These are phyloP conservation scores for Zosterops lateralis DNA, from an alignment of 2,113 vertebrate genomes.

Conservation along the genomic window DNA sequence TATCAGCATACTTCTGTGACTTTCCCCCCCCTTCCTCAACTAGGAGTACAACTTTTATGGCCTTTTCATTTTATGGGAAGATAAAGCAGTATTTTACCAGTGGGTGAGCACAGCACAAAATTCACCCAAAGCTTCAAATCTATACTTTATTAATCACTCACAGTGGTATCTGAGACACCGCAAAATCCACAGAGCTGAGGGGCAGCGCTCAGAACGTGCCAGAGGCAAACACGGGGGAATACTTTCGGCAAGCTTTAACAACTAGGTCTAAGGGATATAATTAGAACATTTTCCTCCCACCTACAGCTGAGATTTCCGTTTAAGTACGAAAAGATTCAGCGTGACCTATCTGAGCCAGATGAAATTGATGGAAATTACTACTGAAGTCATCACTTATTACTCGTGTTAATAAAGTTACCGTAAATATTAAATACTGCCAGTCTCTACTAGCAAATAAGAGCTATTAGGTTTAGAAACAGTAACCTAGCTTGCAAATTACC, in stretches of 20 bases:
- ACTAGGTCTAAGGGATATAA: not conserved
- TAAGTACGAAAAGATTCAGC: not conserved
- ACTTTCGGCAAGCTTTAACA: not conserved
- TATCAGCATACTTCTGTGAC: not conserved
- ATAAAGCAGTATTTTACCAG: not conserved
- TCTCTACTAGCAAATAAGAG: not conserved
- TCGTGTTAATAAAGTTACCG: fast-evolving
- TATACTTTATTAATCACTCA: not conserved
- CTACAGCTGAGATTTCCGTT: not conserved
- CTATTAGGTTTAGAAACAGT: not conserved
- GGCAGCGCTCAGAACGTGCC: not conserved
- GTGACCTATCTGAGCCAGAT: not conserved
- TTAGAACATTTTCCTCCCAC: conserved; percentile 17
- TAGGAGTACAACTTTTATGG: not conserved
- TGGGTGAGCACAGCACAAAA: fast-evolving
- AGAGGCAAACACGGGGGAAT: not conserved
- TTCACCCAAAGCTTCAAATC: not conserved
- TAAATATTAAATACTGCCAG: not conserved
- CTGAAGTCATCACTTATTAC: fast-evolving
- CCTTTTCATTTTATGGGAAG: not conserved
- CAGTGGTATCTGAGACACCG: not conserved
- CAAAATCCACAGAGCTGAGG: not conserved
- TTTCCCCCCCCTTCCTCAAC: not conserved
- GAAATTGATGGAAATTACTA: not conserved
- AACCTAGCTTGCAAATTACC: not conserved